Evolutionary conservation across 2,888 invertebrate species (phyloP).

Genomic region (Miltochrista miniata): DNA sequence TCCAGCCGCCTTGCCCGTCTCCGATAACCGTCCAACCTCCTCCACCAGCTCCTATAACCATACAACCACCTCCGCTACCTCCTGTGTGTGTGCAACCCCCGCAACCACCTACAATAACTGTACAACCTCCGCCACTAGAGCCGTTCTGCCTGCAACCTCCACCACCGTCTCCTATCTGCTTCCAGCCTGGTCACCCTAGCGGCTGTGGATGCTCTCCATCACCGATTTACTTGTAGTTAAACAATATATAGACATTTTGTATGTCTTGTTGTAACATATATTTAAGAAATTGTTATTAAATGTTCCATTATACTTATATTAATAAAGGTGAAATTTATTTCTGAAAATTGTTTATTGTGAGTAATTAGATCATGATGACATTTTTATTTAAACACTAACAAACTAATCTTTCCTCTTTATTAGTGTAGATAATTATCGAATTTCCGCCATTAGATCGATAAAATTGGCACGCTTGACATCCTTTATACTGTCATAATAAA

Average conservation of each 20-base stretch:
- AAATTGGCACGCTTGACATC: no score
- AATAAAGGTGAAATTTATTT: no score
- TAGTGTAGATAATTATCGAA: no score
- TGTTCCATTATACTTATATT: no score
- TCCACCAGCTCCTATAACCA: constrained; percentile 56
- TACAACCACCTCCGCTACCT: constrained; percentile 65
- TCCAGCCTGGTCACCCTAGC: constrained; percentile 38
- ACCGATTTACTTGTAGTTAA: constrained; percentile 43
- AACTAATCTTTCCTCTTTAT: no score
- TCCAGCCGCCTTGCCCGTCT: constrained; percentile 66
- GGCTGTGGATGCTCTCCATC: constrained; percentile 34
- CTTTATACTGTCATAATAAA: no score
- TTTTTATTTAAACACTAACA: no score
- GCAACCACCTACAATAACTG: constrained; percentile 54
- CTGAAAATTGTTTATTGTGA: no score
- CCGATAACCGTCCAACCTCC: constrained; percentile 69
- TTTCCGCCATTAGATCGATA: no score
- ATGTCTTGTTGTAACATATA: background rate
- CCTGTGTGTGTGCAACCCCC: constrained; percentile 68
- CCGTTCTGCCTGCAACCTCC: constrained; percentile 66
- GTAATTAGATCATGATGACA: no score
- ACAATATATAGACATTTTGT: background rate
- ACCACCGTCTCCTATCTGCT: constrained; percentile 49
- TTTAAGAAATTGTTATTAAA: no score
- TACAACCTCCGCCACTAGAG: constrained; percentile 63